Conservation (phyloP, 2,888 invertebrate genomes). For the Epinotia ramella region DNA sequence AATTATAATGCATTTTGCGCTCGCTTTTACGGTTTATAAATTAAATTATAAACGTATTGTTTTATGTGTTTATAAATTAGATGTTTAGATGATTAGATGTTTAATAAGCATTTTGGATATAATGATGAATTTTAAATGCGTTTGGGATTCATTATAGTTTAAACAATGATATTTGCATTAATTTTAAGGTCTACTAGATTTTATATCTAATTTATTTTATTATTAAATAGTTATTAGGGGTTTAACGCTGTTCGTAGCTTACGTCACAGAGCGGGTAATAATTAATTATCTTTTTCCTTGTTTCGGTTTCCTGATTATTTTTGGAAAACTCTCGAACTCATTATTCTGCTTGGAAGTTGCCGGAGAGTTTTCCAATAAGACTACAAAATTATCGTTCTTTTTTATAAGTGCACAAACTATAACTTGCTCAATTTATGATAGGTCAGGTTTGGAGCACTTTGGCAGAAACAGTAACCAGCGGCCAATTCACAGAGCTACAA, state of each 20-base stretch:
- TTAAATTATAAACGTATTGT: conserved; percentile 40
- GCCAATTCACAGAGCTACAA: no score
- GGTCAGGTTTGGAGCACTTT: no score
- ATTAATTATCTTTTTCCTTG: neutral
- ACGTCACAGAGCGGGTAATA: neutral
- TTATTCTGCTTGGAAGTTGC: no score
- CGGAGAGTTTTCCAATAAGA: no score
- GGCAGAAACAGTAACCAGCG: no score
- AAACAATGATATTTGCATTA: neutral
- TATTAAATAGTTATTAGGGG: neutral
- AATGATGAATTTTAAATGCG: conserved; percentile 31
- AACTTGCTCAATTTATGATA: no score
- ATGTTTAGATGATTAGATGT: no score
- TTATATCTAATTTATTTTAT: neutral
- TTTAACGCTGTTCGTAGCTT: conserved; percentile 3
- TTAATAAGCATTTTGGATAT: conserved; percentile 28
- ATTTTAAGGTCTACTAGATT: conserved; percentile 4
- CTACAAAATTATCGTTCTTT: no score
- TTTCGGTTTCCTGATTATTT: no score
- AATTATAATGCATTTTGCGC: conserved; percentile 44
- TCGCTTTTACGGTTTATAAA: conserved; percentile 35
- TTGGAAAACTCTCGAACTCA: no score
- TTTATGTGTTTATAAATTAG: conserved; percentile 42
- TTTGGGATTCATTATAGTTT: conserved; percentile 11
- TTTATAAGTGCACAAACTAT: no score